phyloP scores from a whole-genome alignment of 2,888 invertebrate genomes.

The Labia minor region DNA sequence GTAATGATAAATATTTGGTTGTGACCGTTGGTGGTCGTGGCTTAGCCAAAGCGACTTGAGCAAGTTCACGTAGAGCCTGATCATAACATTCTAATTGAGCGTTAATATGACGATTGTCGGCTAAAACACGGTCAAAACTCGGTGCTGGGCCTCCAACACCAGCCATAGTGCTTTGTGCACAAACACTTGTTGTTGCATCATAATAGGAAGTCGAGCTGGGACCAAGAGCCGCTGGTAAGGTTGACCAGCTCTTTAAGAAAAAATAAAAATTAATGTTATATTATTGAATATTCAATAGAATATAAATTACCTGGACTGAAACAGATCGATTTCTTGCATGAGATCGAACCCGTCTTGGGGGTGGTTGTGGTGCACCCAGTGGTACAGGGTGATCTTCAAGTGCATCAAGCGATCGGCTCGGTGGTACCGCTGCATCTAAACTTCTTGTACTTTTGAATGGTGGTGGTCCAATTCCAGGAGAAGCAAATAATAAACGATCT shows the following conservation, averaged over 20 bases:
- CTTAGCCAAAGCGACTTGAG: conserved; percentile 25
- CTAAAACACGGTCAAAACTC: conserved; percentile 23
- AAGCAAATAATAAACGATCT: conserved; percentile 1
- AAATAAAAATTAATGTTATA: background rate
- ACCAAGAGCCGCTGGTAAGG: background rate
- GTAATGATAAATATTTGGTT: conserved; percentile 23
- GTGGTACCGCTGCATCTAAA: background rate
- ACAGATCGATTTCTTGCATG: conserved; percentile 30
- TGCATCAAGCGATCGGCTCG: conserved; percentile 28
- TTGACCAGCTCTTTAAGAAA: background rate
- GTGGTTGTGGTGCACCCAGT: background rate
- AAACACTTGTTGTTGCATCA: background rate
- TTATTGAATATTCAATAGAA: background rate
- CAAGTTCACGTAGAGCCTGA: conserved; percentile 30
- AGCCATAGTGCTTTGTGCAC: background rate
- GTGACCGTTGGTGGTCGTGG: background rate
- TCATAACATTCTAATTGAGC: conserved; percentile 31
- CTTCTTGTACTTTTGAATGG: background rate
- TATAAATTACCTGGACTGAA: conserved; percentile 24
- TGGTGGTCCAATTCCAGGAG: background rate
- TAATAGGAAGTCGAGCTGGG: background rate
- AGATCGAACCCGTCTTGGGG: background rate
- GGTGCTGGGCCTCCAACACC: background rate
- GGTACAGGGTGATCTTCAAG: conserved; percentile 23
- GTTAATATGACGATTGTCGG: conserved; percentile 28